Conservation (phyloP, 2,113 vertebrate species). For the Brachyistius frenatus region DNA sequence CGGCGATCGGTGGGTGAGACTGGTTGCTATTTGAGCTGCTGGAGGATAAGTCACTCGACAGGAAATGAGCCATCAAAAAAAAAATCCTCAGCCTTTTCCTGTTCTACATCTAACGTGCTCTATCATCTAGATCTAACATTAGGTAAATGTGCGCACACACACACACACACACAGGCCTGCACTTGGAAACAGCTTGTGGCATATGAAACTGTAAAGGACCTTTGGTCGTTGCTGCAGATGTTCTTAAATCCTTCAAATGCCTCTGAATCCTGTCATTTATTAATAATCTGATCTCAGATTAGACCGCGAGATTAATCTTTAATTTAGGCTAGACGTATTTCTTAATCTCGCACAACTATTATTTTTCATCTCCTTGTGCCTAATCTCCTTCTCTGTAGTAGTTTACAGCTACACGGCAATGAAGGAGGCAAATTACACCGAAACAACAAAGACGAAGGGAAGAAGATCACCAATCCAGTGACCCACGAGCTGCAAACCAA, state of each 20-base stretch:
- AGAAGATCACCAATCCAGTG: no score
- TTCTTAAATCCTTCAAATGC: background rate
- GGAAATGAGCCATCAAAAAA: constrained; percentile 66
- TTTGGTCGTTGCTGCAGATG: background rate
- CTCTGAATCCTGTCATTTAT: constrained; percentile 11
- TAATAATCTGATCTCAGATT: constrained; percentile 29
- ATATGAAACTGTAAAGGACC: background rate
- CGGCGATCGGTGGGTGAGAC: background rate
- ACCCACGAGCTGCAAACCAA: no score
- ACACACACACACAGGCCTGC: background rate
- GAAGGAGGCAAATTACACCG: no score
- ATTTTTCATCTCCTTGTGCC: background rate
- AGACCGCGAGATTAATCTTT: constrained; percentile 22
- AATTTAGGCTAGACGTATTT: constrained; percentile 18
- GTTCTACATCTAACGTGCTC: constrained; percentile 39
- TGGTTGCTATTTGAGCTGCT: background rate
- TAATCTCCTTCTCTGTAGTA: no score
- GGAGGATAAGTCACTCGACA: constrained; percentile 14
- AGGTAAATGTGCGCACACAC: constrained; percentile 1
- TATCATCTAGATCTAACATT: constrained; percentile 55
- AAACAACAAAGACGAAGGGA: no score
- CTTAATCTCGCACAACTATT: constrained; percentile 5
- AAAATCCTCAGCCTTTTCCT: constrained; percentile 53
- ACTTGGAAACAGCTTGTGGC: background rate
- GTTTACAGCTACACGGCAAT: no score